Base-by-base conservation (phyloP, 1,140 invertebrate genomes). In the Nebria ingens region DNA sequence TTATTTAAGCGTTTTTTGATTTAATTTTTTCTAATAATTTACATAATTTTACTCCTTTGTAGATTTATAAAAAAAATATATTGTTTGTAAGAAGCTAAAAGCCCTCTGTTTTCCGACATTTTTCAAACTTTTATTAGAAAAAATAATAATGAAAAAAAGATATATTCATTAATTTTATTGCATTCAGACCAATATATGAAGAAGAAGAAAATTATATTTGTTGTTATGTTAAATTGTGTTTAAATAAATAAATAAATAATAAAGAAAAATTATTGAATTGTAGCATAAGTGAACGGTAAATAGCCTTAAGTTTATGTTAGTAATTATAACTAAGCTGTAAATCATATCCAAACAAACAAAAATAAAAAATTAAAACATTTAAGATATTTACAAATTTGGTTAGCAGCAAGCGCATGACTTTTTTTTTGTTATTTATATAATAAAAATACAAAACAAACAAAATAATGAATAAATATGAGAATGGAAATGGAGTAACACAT, bases 301-400 rank as follows among this genome's bases (percentile, higher is more conserved):
- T 45, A 45, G 40, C 40, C 40, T 45, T 45, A 45, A 45, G 40
- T 45, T 45, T 11, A 45, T 45, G 40, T 45, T 45, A 45, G 40
- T 12, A n/a, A n/a, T n/a, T n/a, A 12, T 45, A 45, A 45, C 9
- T 17, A 45, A 45, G 40, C 40, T 17, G 15, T 45, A 9, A 45
- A 11, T 17, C 40, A 45, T 45, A 45, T 45, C 40, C 40, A 45
- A 45, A n/a, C n/a, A n/a, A n/a, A n/a, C n/a, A n/a, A n/a, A n/a
- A n/a, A n/a, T n/a, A n/a, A n/a, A n/a, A n/a, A n/a, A n/a, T n/a
- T n/a, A n/a, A n/a, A n/a, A n/a, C n/a, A n/a, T 3, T 12, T 34
- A n/a, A 45, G 17, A 45, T 45, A 17, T 6, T 45, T 45, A 45
- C 40, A 45, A 34, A 45, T 9, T 45, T 45, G 40, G 40, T 45